Evolutionary conservation across 1,140 invertebrate genomes (phyloP), one percentile per base, ranked within the genome.

Genomic region (Acromyrmex heyeri): DNA sequence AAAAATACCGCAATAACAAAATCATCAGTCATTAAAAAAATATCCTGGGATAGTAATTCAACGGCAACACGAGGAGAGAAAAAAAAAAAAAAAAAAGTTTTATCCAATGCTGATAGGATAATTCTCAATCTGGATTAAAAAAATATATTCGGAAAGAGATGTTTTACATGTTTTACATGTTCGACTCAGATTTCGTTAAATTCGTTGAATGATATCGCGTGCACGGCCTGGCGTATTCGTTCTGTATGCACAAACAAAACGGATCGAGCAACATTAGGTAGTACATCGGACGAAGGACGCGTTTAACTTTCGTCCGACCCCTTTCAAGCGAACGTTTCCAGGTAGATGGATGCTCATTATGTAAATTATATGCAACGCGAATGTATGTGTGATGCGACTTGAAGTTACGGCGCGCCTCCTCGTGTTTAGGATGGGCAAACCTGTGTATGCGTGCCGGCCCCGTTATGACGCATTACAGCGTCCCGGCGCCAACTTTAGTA

Each of bases 341-440:
- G 30, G 48, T 62, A 79, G 62, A 79, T 83, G 79, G 69, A 83
- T 61, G 53, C 34, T 83, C 24, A 73, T 83, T 72, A 83, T 83
- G 79, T 61, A 83, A 83, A 83, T 61, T 59, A 61, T 61, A 83
- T 83, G 79, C 79, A 59, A 73, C 53, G 55, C 53, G 67, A 83
- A 83, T 79, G 30, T 79, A 34, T 53, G 30, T 16, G 57, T 57
- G 78, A 70, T 24, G 78, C 48, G 27, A 44, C 38, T 65, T 78
- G 59, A 64, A 67, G 77, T 79, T 67, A 34, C 16, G 30, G 14
- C 48, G 24, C 69, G 61, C 34, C 73, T 83, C 34, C 79, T 57
- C 55, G 53, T 73, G 67, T 83, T 82, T 61, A 59, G 50, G 34
- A 72, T 55, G 21, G 30, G 16, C 38, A 21, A 57, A 53, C 24